Base-by-base conservation (phyloP, 2,113 vertebrate genomes). In the Vulpes vulpes region DNA sequence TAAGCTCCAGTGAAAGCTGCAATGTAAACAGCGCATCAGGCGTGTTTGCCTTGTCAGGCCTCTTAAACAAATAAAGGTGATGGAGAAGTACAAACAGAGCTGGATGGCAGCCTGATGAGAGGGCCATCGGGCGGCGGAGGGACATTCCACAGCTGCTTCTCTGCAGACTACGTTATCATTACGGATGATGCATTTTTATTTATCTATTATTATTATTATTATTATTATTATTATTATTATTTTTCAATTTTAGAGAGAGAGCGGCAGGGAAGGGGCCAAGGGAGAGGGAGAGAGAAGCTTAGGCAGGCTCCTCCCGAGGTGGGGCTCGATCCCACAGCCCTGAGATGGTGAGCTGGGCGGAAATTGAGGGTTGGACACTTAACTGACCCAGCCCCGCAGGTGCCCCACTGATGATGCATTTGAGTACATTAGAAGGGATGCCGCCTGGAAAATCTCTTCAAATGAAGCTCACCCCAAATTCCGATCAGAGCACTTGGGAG, bases 1-100 rank as follows among this genome's bases (percentile, higher is more conserved):
- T 99, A 99, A 97, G 98, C 97, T 98, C 98, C 99, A 99, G 99
- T 99, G 99, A 99, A 99, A 99, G 98, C 98, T 69, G 19, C 91
- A 99, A 99, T 98, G 99, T 99, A 99, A 99, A 99, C 99, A 99
- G 98, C 93, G 92, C 97, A 99, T 99, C 99, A 99, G 98, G 98
- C 98, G 83, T 97, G 98, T 99, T 99, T 99, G 99, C 99, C 99
- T 99, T 99, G 98, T 98, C 98, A 99, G 98, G 99, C 98, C 99
- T 99, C 98, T 99, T 99, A 99, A 99, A 99, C 99, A 99, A 99
- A 99, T 99, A 99, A 98, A 99, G 98, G 98, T 98, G 98, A 98
- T 95, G 97, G 97, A 98, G 98, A 97, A 98, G 98, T 92, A 98
- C 98, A 99, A 97, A 98, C 98, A 98, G 92, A 67, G 10, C 98